Base-by-base conservation (phyloP, 2,113 vertebrate genomes). In the Phylloscopus whistleri region DNA sequence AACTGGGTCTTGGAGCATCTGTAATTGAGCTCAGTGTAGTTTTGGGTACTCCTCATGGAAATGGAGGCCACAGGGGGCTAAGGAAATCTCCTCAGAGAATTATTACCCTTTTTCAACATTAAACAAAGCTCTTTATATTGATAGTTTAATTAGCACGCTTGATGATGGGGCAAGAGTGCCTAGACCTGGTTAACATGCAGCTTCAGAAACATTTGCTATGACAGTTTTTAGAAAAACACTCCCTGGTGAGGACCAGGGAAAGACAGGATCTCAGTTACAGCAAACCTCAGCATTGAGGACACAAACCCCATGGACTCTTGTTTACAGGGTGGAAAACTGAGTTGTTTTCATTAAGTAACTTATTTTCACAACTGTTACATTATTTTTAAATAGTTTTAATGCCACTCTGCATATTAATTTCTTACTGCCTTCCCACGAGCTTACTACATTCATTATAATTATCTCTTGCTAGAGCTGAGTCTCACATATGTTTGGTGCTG, bases 361-460 rank as follows among this genome's bases (percentile, higher is more conserved):
- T 92, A 96, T 95, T 96, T 96, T 95, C 97, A 94, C 94, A 97
- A 97, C 97, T 98, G 97, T 95, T 97, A 94, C n/a, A 76, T 90
- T 95, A 96, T 97, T 96, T 95, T 97, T 89, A 96, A 97, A 93
- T 96, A 95, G 94, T 91, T 94, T 96, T 97, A 97, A 97, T 97
- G 96, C 83, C 87, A 88, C 89, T 84, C 58, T 92, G 95, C 81
- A 87, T 97, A 95, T 97, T 95, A 97, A 97, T 97, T 90, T 78
- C 92, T 97, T 97, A 93, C 91, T 97, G 95, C 95, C 55, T 51
- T 93, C 95, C 96, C 92, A 90, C n/a, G 73, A 94, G 84, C 89
- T 96, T 63, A 67, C 87, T 96, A 87, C 91, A 62, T 84, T 97
- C 88, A 92, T 98, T 95, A 95, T 21, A 55, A 95, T 68, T 92